Base-by-base conservation (phyloP, 2,888 invertebrate genomes). In the Nymphalis c-album region DNA sequence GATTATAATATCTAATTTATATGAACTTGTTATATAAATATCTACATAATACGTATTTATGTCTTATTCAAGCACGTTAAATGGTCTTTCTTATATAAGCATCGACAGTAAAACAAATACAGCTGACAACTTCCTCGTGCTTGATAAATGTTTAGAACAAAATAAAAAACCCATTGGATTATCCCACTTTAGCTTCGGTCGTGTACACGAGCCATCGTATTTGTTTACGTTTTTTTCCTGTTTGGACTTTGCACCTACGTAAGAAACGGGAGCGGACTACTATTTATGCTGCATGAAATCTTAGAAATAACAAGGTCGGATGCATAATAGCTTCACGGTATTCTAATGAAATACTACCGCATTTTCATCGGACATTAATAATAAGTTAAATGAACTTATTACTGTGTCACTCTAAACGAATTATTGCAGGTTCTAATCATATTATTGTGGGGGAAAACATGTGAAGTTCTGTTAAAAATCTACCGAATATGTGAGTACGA, bases 201-300 rank as follows among this genome's bases (percentile, higher is more conserved):
- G 76, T 80, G 81, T 82, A 81, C 80, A 79, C 67, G 73, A n/a
- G 72, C 68, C 48, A 50, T 65, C 74, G 73, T 74, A 77, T 82
- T 83, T 86, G 85, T 85, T 87, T 87, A 85, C 81, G 78, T 84
- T 85, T 85, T 85, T 86, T 83, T 74, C 76, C 76, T 71, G 71
- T 63, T 75, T 68, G 68, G 67, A 71, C 69, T 71, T 72, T 64
- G 72, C 48, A 68, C 68, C 60, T 61, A 68, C 65, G 64, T 68
- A 69, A 48, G 18, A 40, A 74, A 73, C 63, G 70, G 74, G 73
- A 75, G 72, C 70, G 71, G 62, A 26, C 58, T 46, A 60, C 69
- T 69, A 69, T 66, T 68, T 61, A 62, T 70, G 65, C 60, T 53
- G 40, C 63, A 70, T 59, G 51, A 68, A 61, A 69, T 73, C 72